A percentile compares a stretch with the other conserved stretches of the same genome.
Evolutionary conservation across 2,888 invertebrate species (phyloP).

Genomic region (Lasius platythorax): DNA sequence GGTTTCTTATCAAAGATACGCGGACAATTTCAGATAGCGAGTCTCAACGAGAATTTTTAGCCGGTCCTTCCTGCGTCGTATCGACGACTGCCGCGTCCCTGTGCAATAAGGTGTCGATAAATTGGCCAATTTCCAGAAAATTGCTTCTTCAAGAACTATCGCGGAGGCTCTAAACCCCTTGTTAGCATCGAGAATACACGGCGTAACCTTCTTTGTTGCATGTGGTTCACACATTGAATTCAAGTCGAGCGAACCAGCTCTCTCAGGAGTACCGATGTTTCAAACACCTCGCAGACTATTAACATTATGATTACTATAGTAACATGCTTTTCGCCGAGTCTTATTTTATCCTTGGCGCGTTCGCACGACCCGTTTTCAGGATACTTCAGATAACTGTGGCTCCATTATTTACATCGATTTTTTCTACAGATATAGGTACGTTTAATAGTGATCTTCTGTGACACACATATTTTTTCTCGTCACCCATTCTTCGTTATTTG

Average conservation of each 20-base stretch:
- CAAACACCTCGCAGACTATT: conserved; percentile 39
- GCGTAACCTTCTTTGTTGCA: conserved; percentile 44
- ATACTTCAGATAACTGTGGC: conserved; percentile 14
- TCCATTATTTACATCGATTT: conserved; percentile 6
- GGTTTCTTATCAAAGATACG: neutral
- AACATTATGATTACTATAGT: conserved; percentile 47
- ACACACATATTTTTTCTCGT: neutral
- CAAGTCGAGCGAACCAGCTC: conserved; percentile 34
- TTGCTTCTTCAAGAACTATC: conserved; percentile 16
- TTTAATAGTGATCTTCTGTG: neutral
- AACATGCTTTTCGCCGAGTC: conserved; percentile 29
- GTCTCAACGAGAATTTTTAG: neutral
- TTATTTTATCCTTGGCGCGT: conserved; percentile 2
- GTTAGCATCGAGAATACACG: conserved; percentile 29
- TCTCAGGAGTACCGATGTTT: conserved; percentile 31
- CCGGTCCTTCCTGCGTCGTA: neutral
- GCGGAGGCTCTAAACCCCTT: conserved; percentile 9
- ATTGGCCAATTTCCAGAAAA: conserved; percentile 48
- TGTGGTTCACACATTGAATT: conserved; percentile 52
- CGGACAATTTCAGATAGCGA: neutral
- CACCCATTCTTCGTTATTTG: neutral
- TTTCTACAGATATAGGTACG: neutral
- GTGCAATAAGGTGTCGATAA: conserved; percentile 16
- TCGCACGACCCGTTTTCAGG: conserved; percentile 31
- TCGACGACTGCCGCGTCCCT: neutral